These are phyloP conservation scores for Synergus japonicus DNA, from an alignment of 2,888 invertebrate genomes.

Conservation along the genomic window DNA sequence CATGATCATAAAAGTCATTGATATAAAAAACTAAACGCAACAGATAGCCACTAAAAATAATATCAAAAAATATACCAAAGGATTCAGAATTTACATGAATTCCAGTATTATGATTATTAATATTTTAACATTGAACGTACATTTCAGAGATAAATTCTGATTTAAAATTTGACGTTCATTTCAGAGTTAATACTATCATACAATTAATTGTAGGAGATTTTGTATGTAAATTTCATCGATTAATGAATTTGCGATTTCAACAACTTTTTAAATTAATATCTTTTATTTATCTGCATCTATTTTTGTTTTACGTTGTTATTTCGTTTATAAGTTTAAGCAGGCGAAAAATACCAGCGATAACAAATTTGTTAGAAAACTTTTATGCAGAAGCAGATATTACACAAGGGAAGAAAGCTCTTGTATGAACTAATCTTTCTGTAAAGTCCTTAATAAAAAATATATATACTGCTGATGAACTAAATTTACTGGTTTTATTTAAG, in stretches of 20 bases:
- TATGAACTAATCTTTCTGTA: background rate
- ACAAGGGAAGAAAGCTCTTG: slow-evolving; percentile 27
- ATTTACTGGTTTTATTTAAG: slow-evolving; percentile 5
- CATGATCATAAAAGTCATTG: no score
- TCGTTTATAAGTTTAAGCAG: background rate
- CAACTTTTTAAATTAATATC: background rate
- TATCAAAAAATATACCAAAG: background rate
- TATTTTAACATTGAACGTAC: background rate
- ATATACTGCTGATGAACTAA: slow-evolving; percentile 5
- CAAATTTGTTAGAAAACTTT: background rate
- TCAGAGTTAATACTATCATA: background rate
- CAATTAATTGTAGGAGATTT: background rate
- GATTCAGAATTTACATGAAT: background rate
- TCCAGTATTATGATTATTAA: background rate
- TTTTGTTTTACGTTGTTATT: background rate
- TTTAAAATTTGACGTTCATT: background rate
- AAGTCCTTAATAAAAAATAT: background rate
- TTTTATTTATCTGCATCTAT: background rate
- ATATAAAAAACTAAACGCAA: no score
- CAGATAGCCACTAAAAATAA: no score
- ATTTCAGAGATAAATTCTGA: background rate
- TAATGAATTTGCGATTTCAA: background rate
- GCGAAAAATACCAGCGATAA: background rate
- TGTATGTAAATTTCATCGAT: background rate
- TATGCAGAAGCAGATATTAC: slow-evolving; percentile 5